Evolutionary conservation across 2,888 invertebrate genomes (phyloP).

Genomic region (Chironomus tentans): DNA sequence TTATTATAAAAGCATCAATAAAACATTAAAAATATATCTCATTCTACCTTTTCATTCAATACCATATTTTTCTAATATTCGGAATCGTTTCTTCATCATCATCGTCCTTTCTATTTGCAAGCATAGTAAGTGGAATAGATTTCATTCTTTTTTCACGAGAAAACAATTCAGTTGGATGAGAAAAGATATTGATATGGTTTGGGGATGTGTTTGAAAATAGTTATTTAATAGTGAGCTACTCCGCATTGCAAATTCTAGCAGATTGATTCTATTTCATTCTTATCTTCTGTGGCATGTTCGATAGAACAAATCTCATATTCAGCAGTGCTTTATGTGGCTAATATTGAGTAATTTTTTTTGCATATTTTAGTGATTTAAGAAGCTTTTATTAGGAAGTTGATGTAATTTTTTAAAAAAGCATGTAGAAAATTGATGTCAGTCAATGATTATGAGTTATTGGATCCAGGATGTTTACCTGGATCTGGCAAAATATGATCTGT

Average conservation of each 20-base stretch:
- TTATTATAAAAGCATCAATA: conserved; percentile 25
- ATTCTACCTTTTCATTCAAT: neutral
- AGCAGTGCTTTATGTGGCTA: too few relatives aligned
- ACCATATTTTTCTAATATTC: neutral
- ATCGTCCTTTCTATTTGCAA: neutral
- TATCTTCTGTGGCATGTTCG: neutral
- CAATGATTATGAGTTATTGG: too few relatives aligned
- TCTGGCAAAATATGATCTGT: too few relatives aligned
- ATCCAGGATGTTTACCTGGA: too few relatives aligned
- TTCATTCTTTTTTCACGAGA: neutral
- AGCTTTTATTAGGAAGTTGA: too few relatives aligned
- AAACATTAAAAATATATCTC: conserved; percentile 18
- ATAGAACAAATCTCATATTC: neutral
- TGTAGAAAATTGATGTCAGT: too few relatives aligned
- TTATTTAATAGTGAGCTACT: conserved; percentile 21
- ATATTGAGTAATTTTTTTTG: too few relatives aligned
- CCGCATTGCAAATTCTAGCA: conserved; percentile 11
- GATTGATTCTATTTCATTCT: neutral
- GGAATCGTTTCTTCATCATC: neutral
- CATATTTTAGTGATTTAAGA: too few relatives aligned
- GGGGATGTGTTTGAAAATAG: conserved; percentile 2
- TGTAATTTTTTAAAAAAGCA: too few relatives aligned
- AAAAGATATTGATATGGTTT: too few relatives aligned
- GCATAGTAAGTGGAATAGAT: too few relatives aligned
- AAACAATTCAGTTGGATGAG: neutral